A percentile compares a stretch with the other conserved stretches of the same genome.
These are phyloP conservation scores for Apeira syringaria DNA, from an alignment of 2,888 invertebrate species.

Conservation along the genomic window DNA sequence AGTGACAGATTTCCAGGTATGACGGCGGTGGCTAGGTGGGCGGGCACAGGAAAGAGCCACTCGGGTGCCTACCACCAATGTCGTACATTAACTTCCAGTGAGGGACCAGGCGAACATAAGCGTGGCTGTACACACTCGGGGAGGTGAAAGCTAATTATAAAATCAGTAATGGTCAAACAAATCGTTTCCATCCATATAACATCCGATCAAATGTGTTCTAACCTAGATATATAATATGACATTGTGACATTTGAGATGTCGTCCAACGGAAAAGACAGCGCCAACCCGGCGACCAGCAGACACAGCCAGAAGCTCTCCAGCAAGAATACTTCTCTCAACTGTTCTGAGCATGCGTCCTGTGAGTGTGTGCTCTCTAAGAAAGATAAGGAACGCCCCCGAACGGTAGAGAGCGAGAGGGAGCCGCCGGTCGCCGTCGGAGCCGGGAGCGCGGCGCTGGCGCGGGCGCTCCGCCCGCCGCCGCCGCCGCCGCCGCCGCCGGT, in stretches of 20 bases:
- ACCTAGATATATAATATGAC: no score
- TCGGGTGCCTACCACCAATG: no score
- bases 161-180: no score
- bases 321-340: slow-evolving; percentile 66
- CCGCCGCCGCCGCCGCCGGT: slow-evolving; percentile 77
- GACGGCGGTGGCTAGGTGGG: no score
- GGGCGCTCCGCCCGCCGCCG: slow-evolving; percentile 78
- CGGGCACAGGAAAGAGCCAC: no score
- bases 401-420: slow-evolving; percentile 81
- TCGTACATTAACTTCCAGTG: no score
- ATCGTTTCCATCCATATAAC: no score
- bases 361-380: slow-evolving; percentile 76
- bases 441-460: slow-evolving; percentile 71
- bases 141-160: no score
- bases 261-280: slow-evolving; percentile 70
- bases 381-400: slow-evolving; percentile 72
- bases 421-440: slow-evolving; percentile 77
- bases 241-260: slow-evolving; percentile 55
- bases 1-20: no score
- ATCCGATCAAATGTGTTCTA: no score
- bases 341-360: slow-evolving; percentile 75
- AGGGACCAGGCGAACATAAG: no score
- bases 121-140: no score
- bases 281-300: slow-evolving; percentile 71
- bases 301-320: slow-evolving; percentile 78